Percentiles rank a stretch among this genome's conserved stretches.
phyloP scores from a whole-genome alignment of 1,140 invertebrate genomes.

The Ericerus pela region DNA sequence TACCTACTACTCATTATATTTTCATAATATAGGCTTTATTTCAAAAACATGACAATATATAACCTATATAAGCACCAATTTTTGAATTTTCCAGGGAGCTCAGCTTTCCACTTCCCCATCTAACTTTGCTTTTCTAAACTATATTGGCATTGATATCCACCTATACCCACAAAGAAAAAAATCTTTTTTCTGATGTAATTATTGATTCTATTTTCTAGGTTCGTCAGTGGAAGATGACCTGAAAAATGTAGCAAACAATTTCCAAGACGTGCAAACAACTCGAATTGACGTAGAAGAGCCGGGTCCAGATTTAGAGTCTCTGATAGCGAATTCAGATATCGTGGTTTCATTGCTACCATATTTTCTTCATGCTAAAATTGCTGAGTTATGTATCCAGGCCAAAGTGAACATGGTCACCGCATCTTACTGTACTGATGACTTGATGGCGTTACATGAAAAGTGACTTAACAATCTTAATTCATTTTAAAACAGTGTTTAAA shows the following conservation, averaged over 20 bases:
- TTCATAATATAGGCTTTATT: too few relatives aligned
- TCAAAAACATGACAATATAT: too few relatives aligned
- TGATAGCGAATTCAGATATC: constrained; percentile 61
- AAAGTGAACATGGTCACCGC: constrained; percentile 90
- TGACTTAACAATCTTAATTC: too few relatives aligned
- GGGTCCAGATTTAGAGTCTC: constrained; percentile 46
- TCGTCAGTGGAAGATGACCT: constrained; percentile 78
- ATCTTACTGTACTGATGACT: constrained; percentile 76
- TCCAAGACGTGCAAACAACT: constrained; percentile 60
- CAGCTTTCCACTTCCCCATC: too few relatives aligned
- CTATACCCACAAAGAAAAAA: too few relatives aligned
- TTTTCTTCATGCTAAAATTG: constrained; percentile 67
- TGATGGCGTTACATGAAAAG: constrained; percentile 63
- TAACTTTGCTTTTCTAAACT: too few relatives aligned
- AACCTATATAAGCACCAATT: too few relatives aligned
- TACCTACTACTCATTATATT: too few relatives aligned
- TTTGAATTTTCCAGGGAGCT: too few relatives aligned
- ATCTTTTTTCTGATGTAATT: too few relatives aligned
- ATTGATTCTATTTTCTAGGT: constrained; percentile 34
- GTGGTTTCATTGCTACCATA: constrained; percentile 88
- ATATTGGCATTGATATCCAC: too few relatives aligned
- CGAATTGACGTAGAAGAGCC: constrained; percentile 66
- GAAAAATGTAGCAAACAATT: constrained; percentile 59
- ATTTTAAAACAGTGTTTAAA: too few relatives aligned
- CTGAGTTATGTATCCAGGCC: constrained; percentile 70